Evolutionary conservation across 2,888 invertebrate genomes (phyloP).

Genomic region (Cylloceria caligata): DNA sequence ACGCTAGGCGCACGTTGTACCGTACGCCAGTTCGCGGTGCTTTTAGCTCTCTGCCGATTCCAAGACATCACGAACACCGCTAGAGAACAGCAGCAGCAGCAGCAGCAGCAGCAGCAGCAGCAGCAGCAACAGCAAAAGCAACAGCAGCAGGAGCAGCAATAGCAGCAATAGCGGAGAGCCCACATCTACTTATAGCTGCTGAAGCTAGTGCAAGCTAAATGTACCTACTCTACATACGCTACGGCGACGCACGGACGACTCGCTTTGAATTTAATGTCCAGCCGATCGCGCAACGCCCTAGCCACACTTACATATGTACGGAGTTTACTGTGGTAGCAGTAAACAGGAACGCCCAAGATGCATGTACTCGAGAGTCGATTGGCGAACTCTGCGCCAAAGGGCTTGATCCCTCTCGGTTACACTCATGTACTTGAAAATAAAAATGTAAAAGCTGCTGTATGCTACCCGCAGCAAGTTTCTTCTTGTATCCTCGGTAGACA

Average conservation of each 20-base stretch:
- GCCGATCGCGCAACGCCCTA: conserved; percentile 2
- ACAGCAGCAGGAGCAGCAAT: neutral
- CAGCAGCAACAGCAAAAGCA: conserved; percentile 1
- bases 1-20: conserved; percentile 44
- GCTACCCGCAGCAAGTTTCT: neutral
- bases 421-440: neutral
- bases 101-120: too few relatives aligned
- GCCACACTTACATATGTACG: neutral
- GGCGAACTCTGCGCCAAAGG: conserved; percentile 13
- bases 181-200: conserved; percentile 35
- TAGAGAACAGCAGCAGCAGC: conserved; percentile 2
- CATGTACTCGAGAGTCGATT: neutral
- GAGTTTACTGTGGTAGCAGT: neutral
- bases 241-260: conserved; percentile 19
- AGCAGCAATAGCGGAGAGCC: conserved; percentile 8
- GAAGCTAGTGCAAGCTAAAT: conserved; percentile 9
- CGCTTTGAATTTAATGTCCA: conserved; percentile 31
- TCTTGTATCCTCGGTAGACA: conserved; percentile 9
- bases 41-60: conserved; percentile 30
- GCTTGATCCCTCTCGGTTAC: neutral
- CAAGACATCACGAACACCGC: conserved; percentile 18
- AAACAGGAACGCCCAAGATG: neutral
- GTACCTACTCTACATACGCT: conserved; percentile 24
- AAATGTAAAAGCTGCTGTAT: neutral
- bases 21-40: conserved; percentile 33